These are phyloP conservation scores for Chrysina gloriosa DNA, from an alignment of 2,888 invertebrate genomes.

Conservation along the genomic window DNA sequence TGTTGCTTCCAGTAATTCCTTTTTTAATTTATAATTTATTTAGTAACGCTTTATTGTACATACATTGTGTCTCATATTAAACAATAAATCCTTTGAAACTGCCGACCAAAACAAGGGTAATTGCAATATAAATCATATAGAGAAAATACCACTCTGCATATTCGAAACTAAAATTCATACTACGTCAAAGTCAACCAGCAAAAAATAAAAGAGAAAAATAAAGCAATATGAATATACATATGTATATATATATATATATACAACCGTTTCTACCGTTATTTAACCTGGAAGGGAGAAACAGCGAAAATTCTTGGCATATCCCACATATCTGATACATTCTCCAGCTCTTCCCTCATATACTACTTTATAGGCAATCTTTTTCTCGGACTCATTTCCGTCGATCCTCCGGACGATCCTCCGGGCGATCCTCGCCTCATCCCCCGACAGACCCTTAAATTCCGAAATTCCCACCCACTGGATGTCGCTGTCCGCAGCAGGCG, in stretches of 20 bases:
- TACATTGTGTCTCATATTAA: too few species aligned
- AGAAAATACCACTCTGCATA: too few species aligned
- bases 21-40: too few species aligned
- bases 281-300: not conserved
- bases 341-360: slow-evolving; percentile 38
- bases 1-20: too few species aligned
- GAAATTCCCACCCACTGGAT: slow-evolving; percentile 55
- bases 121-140: too few species aligned
- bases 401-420: slow-evolving; percentile 14
- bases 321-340: slow-evolving; percentile 23
- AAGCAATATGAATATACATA: too few species aligned
- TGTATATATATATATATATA: not conserved
- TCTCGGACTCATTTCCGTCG: slow-evolving; percentile 55
- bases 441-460: slow-evolving; percentile 32
- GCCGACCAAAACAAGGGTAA: too few species aligned
- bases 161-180: too few species aligned
- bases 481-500: slow-evolving; percentile 57
- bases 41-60: too few species aligned
- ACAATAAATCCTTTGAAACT: too few species aligned
- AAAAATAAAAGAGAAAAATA: too few species aligned
- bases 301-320: slow-evolving; percentile 1
- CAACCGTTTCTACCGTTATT: not conserved
- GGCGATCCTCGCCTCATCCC: slow-evolving; percentile 12
- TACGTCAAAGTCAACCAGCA: too few species aligned
- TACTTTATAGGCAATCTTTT: slow-evolving; percentile 56